phyloP scores from a whole-genome alignment of 2,113 vertebrate species.

The Pteruthius melanotis region DNA sequence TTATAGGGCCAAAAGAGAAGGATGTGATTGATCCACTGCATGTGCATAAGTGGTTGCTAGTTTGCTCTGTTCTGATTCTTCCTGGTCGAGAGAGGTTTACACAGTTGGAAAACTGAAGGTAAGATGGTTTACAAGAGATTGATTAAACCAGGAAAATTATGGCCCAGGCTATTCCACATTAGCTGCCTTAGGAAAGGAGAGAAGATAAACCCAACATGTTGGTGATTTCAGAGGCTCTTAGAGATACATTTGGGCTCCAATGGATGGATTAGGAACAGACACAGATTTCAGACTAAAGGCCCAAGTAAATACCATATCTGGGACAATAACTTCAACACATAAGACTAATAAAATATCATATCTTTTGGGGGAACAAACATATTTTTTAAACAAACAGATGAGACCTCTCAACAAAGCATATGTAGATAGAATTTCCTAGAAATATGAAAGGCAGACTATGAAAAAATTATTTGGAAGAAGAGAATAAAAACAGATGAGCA shows the following conservation, averaged over 20 bases:
- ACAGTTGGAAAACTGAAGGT: neutral
- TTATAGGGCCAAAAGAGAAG: neutral
- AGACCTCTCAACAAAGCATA: neutral
- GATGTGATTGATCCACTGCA: neutral
- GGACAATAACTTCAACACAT: neutral
- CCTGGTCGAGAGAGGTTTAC: neutral
- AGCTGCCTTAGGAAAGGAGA: neutral
- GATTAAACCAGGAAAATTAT: slow-evolving; percentile 4
- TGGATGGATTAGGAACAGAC: neutral
- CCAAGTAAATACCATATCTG: neutral
- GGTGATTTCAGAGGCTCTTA: neutral
- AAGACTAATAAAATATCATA: neutral
- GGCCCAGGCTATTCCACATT: neutral
- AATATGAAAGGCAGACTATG: neutral
- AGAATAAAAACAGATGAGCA: neutral
- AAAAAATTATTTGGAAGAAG: neutral
- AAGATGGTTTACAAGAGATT: neutral
- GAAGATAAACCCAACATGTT: neutral
- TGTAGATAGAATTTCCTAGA: neutral
- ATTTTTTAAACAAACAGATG: neutral
- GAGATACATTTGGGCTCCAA: neutral
- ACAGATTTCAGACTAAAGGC: neutral
- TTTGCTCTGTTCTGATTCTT: neutral
- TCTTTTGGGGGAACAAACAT: neutral
- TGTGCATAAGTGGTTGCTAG: neutral